Evolutionary conservation across 2,888 invertebrate species (phyloP).

Genomic region (Hoplodrina ambigua): DNA sequence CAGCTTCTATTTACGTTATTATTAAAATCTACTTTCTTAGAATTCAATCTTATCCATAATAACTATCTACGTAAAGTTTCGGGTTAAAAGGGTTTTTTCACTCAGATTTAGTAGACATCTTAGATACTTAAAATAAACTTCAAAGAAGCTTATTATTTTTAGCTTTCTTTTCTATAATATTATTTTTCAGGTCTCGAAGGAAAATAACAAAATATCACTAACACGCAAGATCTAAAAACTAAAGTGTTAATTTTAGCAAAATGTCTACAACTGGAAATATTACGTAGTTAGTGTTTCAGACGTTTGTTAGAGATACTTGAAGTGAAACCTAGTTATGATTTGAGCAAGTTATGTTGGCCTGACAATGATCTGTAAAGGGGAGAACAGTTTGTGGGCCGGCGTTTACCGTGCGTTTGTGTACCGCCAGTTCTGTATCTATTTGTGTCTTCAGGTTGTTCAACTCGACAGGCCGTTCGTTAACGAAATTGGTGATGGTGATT

Average conservation of each 20-base stretch:
- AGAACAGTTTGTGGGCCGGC: conserved; percentile 67
- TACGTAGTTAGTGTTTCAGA: neutral
- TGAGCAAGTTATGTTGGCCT: conserved; percentile 25
- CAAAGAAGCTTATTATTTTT: too few relatives aligned
- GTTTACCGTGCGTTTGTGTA: conserved; percentile 74
- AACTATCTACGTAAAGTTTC: too few relatives aligned
- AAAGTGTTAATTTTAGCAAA: neutral
- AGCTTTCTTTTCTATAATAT: too few relatives aligned
- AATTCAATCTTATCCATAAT: neutral
- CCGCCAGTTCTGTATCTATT: conserved; percentile 81
- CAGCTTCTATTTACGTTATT: too few relatives aligned
- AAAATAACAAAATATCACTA: too few relatives aligned
- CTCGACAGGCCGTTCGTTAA: conserved; percentile 68
- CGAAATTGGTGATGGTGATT: conserved; percentile 54
- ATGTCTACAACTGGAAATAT: neutral
- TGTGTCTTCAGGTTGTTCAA: conserved; percentile 87
- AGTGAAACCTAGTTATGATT: conserved; percentile 28
- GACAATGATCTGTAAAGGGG: conserved; percentile 66
- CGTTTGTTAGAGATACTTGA: neutral
- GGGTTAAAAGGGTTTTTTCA: neutral
- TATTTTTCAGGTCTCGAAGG: too few relatives aligned
- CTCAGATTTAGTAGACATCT: neutral
- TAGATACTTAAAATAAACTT: neutral
- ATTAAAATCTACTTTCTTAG: neutral
- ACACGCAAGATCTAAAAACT: neutral